Base-by-base conservation (phyloP, 2,113 vertebrate species). In the Mesembrinibis cayennensis region DNA sequence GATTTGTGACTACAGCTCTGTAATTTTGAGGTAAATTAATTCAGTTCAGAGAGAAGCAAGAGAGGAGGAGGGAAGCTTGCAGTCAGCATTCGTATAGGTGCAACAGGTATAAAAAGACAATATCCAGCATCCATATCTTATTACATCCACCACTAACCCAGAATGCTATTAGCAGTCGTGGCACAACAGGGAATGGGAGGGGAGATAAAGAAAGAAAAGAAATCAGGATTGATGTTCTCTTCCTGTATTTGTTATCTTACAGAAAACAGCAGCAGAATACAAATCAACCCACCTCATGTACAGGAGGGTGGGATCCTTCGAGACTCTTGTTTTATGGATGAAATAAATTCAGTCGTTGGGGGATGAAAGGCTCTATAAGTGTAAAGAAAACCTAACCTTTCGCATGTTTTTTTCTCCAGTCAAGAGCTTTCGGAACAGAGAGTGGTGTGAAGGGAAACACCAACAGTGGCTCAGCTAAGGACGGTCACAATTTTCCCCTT, bases 191-290 rank as follows among this genome's bases (percentile, higher is more conserved):
- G 84, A 90, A 93, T 5, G 20, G 90, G 93, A 93, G 95, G 45
- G 83, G 38, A 95, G 96, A 96, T 94, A 96, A 97, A 95, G 94
- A 61, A 95, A 82, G 80, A 56, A 81, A 88, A 92, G 87, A 83
- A 84, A 90, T 89, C 87, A 95, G 94, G 95, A 97, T 93, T 96
- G 93, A 97, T 97, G 95, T 93, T 96, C 90, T 93, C 66, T 91
- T 95, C 90, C 92, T 96, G 91, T 96, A 82, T 96, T 97, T 96
- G 92, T 96, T 97, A 96, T 97, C 96, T 94, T 95, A 87, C 89
- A 89, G 69, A 52, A 85, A 87, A 62, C 84, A 93, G 82, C 74
- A 88, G 62, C 73, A 80, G 96, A 97, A 97, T 98, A 97, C 93
- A 96, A 97, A 98, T 94, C 80, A 95, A 93, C 45, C 38, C 62